A percentile compares a stretch with the other conserved stretches of the same genome.
phyloP scores from a whole-genome alignment of 1,140 invertebrate species.

The Apis dorsata region DNA sequence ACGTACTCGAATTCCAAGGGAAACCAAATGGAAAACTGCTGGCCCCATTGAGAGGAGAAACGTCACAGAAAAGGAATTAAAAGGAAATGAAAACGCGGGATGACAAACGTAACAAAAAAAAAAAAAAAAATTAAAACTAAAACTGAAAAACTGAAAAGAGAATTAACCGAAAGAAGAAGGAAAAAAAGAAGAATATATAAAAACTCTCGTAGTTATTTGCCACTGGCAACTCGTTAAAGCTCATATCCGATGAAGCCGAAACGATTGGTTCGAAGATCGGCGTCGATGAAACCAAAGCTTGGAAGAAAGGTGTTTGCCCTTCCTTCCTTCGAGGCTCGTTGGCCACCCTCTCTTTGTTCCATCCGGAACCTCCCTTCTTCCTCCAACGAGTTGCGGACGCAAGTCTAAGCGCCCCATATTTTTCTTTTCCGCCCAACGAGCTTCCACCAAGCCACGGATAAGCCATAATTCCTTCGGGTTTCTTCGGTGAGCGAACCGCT shows the following conservation, averaged over 20 bases:
- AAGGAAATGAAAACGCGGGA: background rate
- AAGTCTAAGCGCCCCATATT: slow-evolving; percentile 6
- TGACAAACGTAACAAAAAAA: too few species aligned
- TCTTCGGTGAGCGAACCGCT: background rate
- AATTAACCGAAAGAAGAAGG: too few species aligned
- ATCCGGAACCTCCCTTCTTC: background rate
- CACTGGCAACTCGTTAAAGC: too few species aligned
- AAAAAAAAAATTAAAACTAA: too few species aligned
- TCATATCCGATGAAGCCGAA: background rate
- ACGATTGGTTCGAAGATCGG: background rate
- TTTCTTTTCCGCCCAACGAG: slow-evolving; percentile 9
- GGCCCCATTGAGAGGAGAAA: too few species aligned
- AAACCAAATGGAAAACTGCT: too few species aligned
- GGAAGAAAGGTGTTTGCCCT: slow-evolving; percentile 7
- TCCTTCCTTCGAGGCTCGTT: background rate
- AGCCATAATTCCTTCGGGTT: slow-evolving; percentile 29
- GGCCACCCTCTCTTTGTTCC: background rate
- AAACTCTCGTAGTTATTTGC: too few species aligned
- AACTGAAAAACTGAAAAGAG: too few species aligned
- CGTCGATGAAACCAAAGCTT: background rate
- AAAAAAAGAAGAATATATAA: too few species aligned
- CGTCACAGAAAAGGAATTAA: too few species aligned
- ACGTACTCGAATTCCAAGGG: too few species aligned
- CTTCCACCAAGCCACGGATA: slow-evolving; percentile 16
- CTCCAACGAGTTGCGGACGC: background rate